Evolutionary conservation across 2,888 invertebrate species (phyloP), one percentile per base, ranked within the genome.

Genomic region (Syrphus vitripennis): DNA sequence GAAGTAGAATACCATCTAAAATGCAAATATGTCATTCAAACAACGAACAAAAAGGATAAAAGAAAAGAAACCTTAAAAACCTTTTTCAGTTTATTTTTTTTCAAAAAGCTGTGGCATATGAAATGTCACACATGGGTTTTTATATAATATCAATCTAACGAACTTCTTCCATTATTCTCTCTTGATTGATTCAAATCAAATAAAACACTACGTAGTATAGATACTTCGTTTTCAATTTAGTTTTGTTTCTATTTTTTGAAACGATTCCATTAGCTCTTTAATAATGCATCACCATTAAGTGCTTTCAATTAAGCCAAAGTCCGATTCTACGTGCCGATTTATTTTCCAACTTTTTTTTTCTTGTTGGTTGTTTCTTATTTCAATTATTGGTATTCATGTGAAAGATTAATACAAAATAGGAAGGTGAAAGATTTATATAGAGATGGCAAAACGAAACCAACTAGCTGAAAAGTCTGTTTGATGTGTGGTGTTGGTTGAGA

Each of bases 301-400:
- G 75, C 79, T 84, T 84, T 84, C 79, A 84, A 80, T 84, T 57
- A 31, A 19, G 16, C 29, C 16, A 31, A 9, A 55, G n/a, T 53
- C 26, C 53, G n/a, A 26, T n/a, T 29, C n/a, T 55, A 29, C 7
- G 55, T 55, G 26, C 9, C 29, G 9, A 9, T 53, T 50, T 24
- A 29, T 14, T 55, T 12, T 53, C 19, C 19, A 3, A 5, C 19
- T 29, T 53, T 1, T 6, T 24, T 29, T 2, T 16, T 29, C 2
- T 9, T 29, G n/a, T n/a, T n/a, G n/a, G n/a, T n/a, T n/a, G n/a
- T 14, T 16, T 2, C 7, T 53, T 26, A 26, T 26, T 26, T 55
- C 24, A 19, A 12, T 19, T 9, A 34, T 10, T 19, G 21, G 48
- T 45, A 19, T 45, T 19, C 4, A 19, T 45, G 45, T 19, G 45